Conservation (phyloP, 2,797 vertebrate genomes). For the Picus viridis region DNA sequence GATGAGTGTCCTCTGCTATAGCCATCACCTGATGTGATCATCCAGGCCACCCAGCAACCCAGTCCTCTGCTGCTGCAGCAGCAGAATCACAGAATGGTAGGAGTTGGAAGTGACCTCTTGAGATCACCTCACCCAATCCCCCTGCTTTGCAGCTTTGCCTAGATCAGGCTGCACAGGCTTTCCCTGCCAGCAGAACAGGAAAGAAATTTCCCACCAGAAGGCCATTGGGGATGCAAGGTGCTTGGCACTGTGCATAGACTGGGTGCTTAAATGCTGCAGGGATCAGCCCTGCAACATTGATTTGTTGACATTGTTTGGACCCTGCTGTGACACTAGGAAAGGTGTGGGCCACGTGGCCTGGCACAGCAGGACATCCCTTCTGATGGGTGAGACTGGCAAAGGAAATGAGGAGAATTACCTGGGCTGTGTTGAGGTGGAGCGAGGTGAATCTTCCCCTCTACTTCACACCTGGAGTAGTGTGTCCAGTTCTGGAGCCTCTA, state of each 20-base stretch:
- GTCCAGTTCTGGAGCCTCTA: too few relatives aligned
- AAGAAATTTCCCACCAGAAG: background rate
- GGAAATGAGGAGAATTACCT: conserved; percentile 14
- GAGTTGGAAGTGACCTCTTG: too few relatives aligned
- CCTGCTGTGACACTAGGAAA: background rate
- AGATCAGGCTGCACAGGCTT: background rate
- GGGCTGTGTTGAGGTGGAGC: background rate
- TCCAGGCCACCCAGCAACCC: background rate
- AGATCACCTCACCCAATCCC: too few relatives aligned
- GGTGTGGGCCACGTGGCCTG: conserved; percentile 30
- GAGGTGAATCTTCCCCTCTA: too few relatives aligned
- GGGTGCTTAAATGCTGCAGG: background rate
- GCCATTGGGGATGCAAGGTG: background rate
- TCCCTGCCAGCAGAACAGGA: background rate
- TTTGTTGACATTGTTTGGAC: background rate
- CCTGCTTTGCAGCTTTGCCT: too few relatives aligned
- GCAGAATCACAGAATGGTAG: too few relatives aligned
- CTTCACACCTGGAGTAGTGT: too few relatives aligned
- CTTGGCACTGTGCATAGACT: background rate
- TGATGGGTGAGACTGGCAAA: conserved; percentile 10
- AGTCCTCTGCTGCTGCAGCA: background rate
- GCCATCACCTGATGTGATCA: background rate
- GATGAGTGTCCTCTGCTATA: background rate
- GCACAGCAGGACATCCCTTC: background rate
- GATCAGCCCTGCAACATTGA: background rate